Evolutionary conservation across 2,113 vertebrate genomes (phyloP), one percentile per base, ranked within the genome.

Genomic region (Acanthochromis polyacanthus): DNA sequence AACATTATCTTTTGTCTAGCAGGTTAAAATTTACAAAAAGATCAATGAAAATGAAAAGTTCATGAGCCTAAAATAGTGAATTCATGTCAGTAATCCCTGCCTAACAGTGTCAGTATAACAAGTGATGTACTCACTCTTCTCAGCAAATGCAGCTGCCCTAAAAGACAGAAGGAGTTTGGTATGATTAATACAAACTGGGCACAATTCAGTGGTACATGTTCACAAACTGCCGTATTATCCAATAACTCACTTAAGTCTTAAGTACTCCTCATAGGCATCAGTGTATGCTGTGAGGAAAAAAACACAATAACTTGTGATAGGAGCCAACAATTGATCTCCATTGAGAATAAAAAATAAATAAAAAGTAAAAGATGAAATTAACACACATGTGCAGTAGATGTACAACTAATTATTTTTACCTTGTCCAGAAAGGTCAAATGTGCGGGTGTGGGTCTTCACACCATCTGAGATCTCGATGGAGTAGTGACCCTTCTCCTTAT

Each of bases 401-500:
- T 17, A 1, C 10, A 22, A 10, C 32, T 11, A 1, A 3, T 12
- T 5, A n/a, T 12, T 43, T 2, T 25, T 40, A 96, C 98, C 98
- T 95, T 98, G 97, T 64, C 98, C 98, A 2, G 97, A 98, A 23
- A 99, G 95, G 92, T 99, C 98, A 6, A 99, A 92, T 0, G 91
- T 94, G 16, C 97, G 95, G 23, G 96, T 95, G 83, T 98, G 93
- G 22, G 95, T 95, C 30, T 95, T 89, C 25, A 95, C 96, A 14
- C 79, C 93, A 0, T 98, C 97, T 0, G 93, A 95, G 38, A 99
- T 96, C 94, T 99, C 96, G 16, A 99, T 97, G 19, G 95, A 91
- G 81, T 98, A 99, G 48, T 96, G 96, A 0, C 98, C 98, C 80
- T 99, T 99, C 86, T 99, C 97, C 85, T 96, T 98, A 80, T 99